A percentile compares a stretch with the other conserved stretches of the same genome.
phyloP scores from a whole-genome alignment of 1,140 invertebrate species.

The Copidosoma floridanum region DNA sequence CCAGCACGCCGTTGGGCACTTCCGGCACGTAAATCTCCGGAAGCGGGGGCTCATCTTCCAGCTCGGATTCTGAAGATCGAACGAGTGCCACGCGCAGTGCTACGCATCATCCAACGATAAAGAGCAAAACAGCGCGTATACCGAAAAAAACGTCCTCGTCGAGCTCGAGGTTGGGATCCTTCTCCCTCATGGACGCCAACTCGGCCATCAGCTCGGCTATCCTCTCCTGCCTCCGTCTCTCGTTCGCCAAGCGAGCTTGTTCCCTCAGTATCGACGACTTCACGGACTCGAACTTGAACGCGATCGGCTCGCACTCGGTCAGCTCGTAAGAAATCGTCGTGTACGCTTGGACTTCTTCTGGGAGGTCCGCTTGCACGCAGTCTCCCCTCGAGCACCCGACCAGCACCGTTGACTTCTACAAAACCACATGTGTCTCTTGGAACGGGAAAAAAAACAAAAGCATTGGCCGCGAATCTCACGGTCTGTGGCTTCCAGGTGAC shows the following conservation, averaged over 20 bases:
- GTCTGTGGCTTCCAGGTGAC: slow-evolving; percentile 64
- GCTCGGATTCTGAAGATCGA: slow-evolving; percentile 37
- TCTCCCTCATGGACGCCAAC: slow-evolving; percentile 55
- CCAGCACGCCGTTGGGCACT: slow-evolving; percentile 58
- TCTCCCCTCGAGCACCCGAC: slow-evolving; percentile 59
- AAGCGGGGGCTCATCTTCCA: slow-evolving; percentile 57
- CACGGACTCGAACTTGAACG: slow-evolving; percentile 60
- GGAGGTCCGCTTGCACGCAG: slow-evolving; percentile 58
- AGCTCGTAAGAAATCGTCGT: slow-evolving; percentile 55
- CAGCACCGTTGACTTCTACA: slow-evolving; percentile 50
- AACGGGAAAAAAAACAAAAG: background rate
- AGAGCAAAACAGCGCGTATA: too few species aligned
- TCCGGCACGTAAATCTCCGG: slow-evolving; percentile 61
- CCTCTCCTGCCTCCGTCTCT: slow-evolving; percentile 57
- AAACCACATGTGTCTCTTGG: slow-evolving; percentile 4
- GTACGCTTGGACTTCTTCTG: slow-evolving; percentile 47
- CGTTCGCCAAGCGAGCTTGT: slow-evolving; percentile 45
- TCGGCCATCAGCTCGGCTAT: slow-evolving; percentile 57
- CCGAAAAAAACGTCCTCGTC: slow-evolving; percentile 60
- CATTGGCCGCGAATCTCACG: slow-evolving; percentile 35
- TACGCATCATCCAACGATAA: background rate
- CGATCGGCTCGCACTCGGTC: slow-evolving; percentile 43
- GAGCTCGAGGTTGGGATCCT: slow-evolving; percentile 61
- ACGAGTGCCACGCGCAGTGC: background rate
- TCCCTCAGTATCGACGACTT: slow-evolving; percentile 61